Base-by-base conservation (phyloP, 2,888 invertebrate species). In the Acanthoscelides obtectus region DNA sequence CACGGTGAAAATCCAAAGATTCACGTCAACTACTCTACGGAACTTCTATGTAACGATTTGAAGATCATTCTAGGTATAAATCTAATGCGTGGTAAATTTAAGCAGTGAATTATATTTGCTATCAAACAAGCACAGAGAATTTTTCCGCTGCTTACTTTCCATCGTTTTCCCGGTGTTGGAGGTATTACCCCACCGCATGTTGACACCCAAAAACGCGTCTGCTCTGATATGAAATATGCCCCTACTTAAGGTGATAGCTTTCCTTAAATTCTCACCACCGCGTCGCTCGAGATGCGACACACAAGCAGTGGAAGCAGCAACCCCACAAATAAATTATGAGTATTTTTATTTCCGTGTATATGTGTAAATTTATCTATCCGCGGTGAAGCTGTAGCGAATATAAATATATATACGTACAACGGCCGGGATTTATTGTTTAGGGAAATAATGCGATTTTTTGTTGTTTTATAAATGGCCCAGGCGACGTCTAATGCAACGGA, bases 201-300 rank as follows among this genome's bases (percentile, higher is more conserved):
- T 45, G 45, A 12, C 45, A 45, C 45, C 45, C 45, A 45, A 45
- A 45, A 45, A 45, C 45, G 45, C 45, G 45, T 45, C 45, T 45
- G 45, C 45, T 45, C 45, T 45, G 83, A 85, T 84, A 85, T 86
- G 85, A 86, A 85, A 85, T 86, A 86, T 86, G 81, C 82, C 81
- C 83, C 82, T 86, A 86, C 86, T 86, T 86, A 86, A 84, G 85
- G 83, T 86, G 86, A 86, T 86, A 82, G 85, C 86, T 86, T 86
- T 85, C 83, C 85, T 85, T 85, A 85, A 86, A 86, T 84, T 86
- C 45, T 45, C 45, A 45, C 45, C 45, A 25, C 25, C 25, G 25
- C 85, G 84, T 82, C 83, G 82, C 81, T 20, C 17, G 22, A 20
- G 21, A 69, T 78, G 81, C 81, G 82, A 82, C 82, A 82, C 80